Conservation (phyloP, 2,888 invertebrate genomes). For the Catocala nupta region DNA sequence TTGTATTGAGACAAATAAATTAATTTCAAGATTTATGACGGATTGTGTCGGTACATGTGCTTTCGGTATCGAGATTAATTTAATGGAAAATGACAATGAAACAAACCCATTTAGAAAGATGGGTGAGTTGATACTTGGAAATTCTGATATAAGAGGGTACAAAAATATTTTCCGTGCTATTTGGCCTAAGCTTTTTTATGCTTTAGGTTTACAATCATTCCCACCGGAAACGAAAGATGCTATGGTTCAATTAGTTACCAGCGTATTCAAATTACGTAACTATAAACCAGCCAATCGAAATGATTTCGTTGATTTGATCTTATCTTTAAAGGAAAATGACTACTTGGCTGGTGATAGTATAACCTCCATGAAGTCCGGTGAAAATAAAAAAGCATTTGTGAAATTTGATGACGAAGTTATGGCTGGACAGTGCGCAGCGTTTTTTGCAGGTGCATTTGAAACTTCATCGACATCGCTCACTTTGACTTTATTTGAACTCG, state of each 20-base stretch:
- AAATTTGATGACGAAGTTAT: slow-evolving; percentile 69
- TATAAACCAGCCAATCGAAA: slow-evolving; percentile 26
- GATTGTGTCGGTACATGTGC: slow-evolving; percentile 24
- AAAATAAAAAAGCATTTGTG: slow-evolving; percentile 28
- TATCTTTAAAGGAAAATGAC: slow-evolving; percentile 25
- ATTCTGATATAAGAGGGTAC: slow-evolving; percentile 7
- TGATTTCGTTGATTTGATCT: slow-evolving; percentile 44
- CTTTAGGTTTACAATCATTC: slow-evolving; percentile 17
- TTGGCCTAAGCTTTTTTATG: slow-evolving; percentile 27
- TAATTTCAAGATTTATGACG: slow-evolving; percentile 27
- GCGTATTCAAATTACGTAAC: not conserved
- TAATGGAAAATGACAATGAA: slow-evolving; percentile 11
- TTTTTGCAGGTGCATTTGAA: slow-evolving; percentile 65
- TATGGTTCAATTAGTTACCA: not conserved
- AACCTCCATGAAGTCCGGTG: slow-evolving; percentile 15
- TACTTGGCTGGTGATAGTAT: slow-evolving; percentile 37
- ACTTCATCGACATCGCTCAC: slow-evolving; percentile 54
- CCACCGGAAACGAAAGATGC: not conserved
- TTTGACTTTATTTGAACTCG: slow-evolving; percentile 54
- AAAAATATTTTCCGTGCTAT: slow-evolving; percentile 14
- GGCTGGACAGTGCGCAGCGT: slow-evolving; percentile 79
- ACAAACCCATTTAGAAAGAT: slow-evolving; percentile 9
- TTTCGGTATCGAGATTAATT: slow-evolving; percentile 18
- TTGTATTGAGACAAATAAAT: slow-evolving; percentile 12
- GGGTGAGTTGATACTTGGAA: slow-evolving; percentile 4